Evolutionary conservation across 2,888 invertebrate species (phyloP).

Genomic region (Eremobia ochroleuca): DNA sequence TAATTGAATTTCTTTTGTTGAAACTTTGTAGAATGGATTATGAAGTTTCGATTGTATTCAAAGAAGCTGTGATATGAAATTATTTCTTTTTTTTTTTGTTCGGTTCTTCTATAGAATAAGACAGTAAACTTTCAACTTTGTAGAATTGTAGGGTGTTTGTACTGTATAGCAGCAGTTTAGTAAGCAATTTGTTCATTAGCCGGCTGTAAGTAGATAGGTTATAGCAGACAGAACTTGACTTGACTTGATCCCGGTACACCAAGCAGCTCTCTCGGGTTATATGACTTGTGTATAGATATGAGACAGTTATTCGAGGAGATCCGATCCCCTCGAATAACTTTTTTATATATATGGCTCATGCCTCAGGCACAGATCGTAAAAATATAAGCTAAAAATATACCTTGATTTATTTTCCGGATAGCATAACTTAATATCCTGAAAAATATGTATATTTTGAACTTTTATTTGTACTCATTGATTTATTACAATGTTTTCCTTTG

Average conservation of each 20-base stretch:
- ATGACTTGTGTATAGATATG: background rate
- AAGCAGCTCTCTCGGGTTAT: background rate
- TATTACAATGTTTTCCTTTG: background rate
- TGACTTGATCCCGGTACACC: background rate
- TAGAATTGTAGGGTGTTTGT: background rate
- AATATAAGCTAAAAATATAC: background rate
- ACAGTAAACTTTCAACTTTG: background rate
- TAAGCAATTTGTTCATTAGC: background rate
- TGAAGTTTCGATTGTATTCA: constrained; percentile 2
- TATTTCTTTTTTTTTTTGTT: background rate
- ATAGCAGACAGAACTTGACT: background rate
- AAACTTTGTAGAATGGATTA: constrained; percentile 24
- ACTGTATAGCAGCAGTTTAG: too few species aligned
- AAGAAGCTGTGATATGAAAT: background rate
- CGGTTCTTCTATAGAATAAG: background rate
- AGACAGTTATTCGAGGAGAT: background rate
- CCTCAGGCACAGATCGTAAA: background rate
- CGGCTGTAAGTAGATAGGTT: background rate
- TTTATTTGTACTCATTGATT: background rate
- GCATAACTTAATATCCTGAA: too few species aligned
- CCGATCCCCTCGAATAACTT: too few species aligned
- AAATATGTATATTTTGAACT: background rate
- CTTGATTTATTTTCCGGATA: background rate
- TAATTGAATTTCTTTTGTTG: constrained; percentile 28
- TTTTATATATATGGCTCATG: too few species aligned